Base-by-base conservation (phyloP, 1,140 invertebrate species). In the Aleiodes sp. region DNA sequence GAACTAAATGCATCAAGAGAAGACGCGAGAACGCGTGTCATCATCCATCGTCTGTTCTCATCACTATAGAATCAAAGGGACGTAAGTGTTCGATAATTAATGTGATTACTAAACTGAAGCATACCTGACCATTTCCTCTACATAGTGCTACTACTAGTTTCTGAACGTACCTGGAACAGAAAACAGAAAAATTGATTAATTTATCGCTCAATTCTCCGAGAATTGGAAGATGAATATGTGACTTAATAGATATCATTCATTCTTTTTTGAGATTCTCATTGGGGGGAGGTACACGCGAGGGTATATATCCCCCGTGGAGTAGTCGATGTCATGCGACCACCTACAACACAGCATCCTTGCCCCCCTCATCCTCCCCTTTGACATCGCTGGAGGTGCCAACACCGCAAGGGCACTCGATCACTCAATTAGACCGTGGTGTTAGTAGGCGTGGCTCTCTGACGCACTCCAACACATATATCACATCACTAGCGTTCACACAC, bases 381-480 rank as follows among this genome's bases (percentile, higher is more conserved):
- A 35, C 29, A 56, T 69, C 60, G 31, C 69, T 62, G 74, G 72
- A 75, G 79, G 75, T 75, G 77, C 75, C 75, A 77, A 78, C 76
- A 75, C 76, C 78, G 77, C 78, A 73, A 81, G 81, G 80, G 76
- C 77, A 80, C 82, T 84, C 81, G 80, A 83, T 84, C 82, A 84
- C 82, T 84, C 81, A 81, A 84, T 84, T 84, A 84, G 80, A 77
- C 75, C 78, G 70, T 73, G 75, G 80, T 82, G 81, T 83, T 80
- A 78, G 81, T 80, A 79, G 82, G 82, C 80, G 82, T 84, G 82
- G 81, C 77, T 65, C 75, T 76, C 73, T 75, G 76, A 81, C 79
- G 72, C 76, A 81, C 77, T 80, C 73, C 70, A 74, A 76, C 76
- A 77, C 75, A 82, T 83, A 82, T 80, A 82, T 82, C 60, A 63